Base-by-base conservation (phyloP, 2,888 invertebrate species). In the Heliconius aoede region DNA sequence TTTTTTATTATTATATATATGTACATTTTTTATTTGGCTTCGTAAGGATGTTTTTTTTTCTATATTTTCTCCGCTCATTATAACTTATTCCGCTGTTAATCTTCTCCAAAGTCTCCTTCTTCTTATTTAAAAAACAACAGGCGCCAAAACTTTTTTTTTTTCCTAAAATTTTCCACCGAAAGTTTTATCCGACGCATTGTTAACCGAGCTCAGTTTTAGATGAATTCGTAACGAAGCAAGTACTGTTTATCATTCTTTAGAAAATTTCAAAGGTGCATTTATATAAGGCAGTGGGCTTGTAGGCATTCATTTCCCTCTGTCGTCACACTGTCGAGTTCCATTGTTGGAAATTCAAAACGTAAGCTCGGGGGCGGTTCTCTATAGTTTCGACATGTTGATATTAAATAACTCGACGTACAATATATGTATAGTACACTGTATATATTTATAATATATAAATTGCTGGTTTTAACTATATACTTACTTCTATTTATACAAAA, bases 181-280 rank as follows among this genome's bases (percentile, higher is more conserved):
- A 71, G 64, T 58, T 74, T n/a, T 24, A 72, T 51, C 58, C 60
- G 40, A 58, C 46, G 58, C 32, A 65, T 77, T 74, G 74, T 77
- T 74, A 74, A 65, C 74, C 64, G 46, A 21, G 65, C 71, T 30
- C 62, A 58, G 46, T 74, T 74, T 74, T 65, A 65, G 71, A 74
- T 64, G 71, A 72, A 74, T 73, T 72, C 71, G 58, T 60, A 74
- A 74, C 65, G 74, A 68, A 58, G 71, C 65, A 30, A 64, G 71
- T 58, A 30, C 74, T 65, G 64, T 77, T 73, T 77, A 71, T 77
- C 77, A 77, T 74, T 73, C 73, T 73, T 71, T 77, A 71, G 74
- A 69, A 77, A 76, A 69, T 74, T 69, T 76, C 74, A 77, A 77
- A 77, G 69, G 74, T 64, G 74, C 74, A 72, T 74, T 74, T 74